A percentile compares a stretch with the other conserved stretches of the same genome.
Conservation (phyloP, 2,888 invertebrate genomes). For the Zootermopsis nevadensis region DNA sequence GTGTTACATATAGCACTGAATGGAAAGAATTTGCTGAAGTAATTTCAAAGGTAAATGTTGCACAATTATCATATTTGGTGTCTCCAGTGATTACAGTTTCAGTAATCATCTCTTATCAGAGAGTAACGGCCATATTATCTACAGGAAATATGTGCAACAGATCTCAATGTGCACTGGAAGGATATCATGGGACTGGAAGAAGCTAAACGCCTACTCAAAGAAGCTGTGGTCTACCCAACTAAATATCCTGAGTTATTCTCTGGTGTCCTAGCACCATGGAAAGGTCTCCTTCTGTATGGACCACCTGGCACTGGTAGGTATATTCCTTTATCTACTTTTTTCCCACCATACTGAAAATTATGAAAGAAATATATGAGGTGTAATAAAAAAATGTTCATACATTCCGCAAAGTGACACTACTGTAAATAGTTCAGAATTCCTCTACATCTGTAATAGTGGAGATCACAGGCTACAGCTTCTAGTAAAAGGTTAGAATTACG, state of each 20-base stretch:
- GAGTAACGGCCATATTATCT: slow-evolving; percentile 33
- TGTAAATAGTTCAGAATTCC: no score
- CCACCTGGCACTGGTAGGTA: slow-evolving; percentile 78
- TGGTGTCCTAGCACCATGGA: slow-evolving; percentile 83
- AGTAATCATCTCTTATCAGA: background rate
- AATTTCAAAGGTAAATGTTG: slow-evolving; percentile 70
- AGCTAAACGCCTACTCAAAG: slow-evolving; percentile 83
- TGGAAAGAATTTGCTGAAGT: slow-evolving; percentile 74
- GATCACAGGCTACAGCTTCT: background rate
- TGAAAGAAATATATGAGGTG: no score
- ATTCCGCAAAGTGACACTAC: no score
- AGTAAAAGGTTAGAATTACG: no score
- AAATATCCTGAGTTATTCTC: slow-evolving; percentile 79
- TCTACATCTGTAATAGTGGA: no score
- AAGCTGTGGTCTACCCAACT: slow-evolving; percentile 85
- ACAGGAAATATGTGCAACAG: slow-evolving; percentile 73
- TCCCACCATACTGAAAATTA: background rate
- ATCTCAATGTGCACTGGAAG: slow-evolving; percentile 79
- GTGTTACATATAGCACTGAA: slow-evolving; percentile 65
- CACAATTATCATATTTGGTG: background rate
- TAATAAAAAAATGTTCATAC: background rate
- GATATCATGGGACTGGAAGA: slow-evolving; percentile 82
- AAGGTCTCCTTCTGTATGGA: slow-evolving; percentile 79
- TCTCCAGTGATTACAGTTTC: background rate
- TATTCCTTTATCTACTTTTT: background rate